Conservation (phyloP, 2,888 invertebrate species). For the Xestia rhomboidea region DNA sequence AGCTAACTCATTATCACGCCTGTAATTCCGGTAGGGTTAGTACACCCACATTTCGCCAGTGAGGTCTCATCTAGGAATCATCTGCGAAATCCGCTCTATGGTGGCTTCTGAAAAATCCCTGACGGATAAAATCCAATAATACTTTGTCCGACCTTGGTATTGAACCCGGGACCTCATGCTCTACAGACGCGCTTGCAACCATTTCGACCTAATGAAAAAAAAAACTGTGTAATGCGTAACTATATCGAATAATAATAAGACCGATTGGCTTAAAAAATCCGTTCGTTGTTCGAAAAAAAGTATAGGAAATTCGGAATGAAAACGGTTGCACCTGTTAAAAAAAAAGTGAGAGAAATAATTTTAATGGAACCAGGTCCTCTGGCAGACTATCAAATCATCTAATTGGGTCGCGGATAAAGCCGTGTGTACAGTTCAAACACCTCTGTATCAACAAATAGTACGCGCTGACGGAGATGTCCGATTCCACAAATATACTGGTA, state of each 20-base stretch:
- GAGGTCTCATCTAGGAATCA: no score
- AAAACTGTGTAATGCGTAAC: neutral
- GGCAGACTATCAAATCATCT: slow-evolving; percentile 49
- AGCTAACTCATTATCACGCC: no score
- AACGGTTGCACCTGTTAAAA: neutral
- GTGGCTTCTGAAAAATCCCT: neutral
- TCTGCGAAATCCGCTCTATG: no score
- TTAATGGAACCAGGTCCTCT: slow-evolving; percentile 42
- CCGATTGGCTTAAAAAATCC: neutral
- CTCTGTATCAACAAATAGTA: slow-evolving; percentile 49
- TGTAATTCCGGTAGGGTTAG: no score
- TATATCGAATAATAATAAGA: neutral
- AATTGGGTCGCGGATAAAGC: slow-evolving; percentile 51
- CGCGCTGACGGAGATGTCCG: slow-evolving; percentile 16
- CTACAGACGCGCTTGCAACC: neutral
- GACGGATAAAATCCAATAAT: neutral
- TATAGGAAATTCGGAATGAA: neutral
- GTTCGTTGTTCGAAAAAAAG: neutral
- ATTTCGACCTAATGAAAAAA: neutral
- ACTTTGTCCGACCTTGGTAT: neutral
- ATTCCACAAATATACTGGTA: slow-evolving; percentile 32
- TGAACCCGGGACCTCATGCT: neutral
- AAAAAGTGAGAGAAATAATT: neutral
- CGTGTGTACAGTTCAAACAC: slow-evolving; percentile 54
- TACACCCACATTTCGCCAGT: no score